Percentiles rank a stretch among this genome's conserved stretches.
Conservation (phyloP, 2,113 vertebrate genomes). For the Trematomus loennbergii region DNA sequence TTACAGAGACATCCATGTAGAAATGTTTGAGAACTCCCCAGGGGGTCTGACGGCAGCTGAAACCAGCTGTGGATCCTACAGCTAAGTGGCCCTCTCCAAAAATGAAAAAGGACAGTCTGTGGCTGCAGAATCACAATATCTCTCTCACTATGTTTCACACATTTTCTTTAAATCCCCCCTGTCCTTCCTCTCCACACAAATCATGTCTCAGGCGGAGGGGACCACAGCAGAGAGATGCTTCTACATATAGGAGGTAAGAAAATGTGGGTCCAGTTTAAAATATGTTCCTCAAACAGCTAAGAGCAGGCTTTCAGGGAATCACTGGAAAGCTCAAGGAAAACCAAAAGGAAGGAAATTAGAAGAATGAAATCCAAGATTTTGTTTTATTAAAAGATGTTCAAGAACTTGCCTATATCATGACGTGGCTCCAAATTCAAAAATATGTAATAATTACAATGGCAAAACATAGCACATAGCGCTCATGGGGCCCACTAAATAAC, state of each 20-base stretch:
- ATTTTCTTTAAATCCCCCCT: background rate
- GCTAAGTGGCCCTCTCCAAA: slow-evolving; percentile 40
- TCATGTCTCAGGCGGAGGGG: background rate
- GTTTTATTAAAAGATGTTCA: background rate
- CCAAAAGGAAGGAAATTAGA: background rate
- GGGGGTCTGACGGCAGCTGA: slow-evolving; percentile 54
- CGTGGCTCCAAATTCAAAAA: background rate
- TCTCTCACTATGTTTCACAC: slow-evolving; percentile 27
- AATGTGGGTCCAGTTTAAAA: background rate
- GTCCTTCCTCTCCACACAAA: slow-evolving; percentile 1
- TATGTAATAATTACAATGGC: background rate
- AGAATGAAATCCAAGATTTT: background rate
- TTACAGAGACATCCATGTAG: slow-evolving; percentile 54
- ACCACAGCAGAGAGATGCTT: background rate
- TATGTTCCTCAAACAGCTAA: background rate
- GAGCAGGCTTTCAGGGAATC: background rate
- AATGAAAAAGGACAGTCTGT: slow-evolving; percentile 22
- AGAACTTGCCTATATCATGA: background rate
- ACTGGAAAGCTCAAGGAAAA: background rate
- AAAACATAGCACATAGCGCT: background rate
- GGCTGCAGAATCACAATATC: slow-evolving; percentile 27
- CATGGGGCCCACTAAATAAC: too few species aligned
- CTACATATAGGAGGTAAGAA: background rate
- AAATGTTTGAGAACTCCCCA: slow-evolving; percentile 52
- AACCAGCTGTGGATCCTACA: slow-evolving; percentile 64